These are phyloP conservation scores for Origma solitaria DNA, from an alignment of 2,113 vertebrate species.

Conservation along the genomic window DNA sequence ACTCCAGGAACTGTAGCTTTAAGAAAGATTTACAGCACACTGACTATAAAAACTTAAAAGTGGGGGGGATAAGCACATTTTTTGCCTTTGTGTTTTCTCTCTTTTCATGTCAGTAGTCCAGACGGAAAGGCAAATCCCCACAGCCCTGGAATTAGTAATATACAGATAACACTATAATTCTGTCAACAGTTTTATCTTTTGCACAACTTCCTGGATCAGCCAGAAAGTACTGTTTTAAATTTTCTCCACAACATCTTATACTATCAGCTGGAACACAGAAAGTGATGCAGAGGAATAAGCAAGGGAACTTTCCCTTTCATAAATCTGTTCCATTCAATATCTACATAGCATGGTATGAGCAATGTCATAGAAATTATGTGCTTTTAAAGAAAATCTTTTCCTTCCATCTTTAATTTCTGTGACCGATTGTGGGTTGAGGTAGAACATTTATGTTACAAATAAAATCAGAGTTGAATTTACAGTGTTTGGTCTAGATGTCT, in stretches of 20 bases:
- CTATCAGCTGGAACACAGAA: background rate
- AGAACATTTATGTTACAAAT: background rate
- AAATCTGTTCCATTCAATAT: background rate
- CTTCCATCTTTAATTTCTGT: background rate
- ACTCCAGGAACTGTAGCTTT: background rate
- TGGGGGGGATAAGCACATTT: background rate
- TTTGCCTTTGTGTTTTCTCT: background rate
- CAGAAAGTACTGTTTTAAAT: background rate
- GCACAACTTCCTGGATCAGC: background rate
- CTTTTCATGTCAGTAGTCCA: background rate
- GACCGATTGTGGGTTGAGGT: background rate
- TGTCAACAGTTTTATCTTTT: background rate
- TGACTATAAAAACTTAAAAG: background rate
- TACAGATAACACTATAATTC: background rate
- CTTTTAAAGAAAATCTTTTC: background rate
- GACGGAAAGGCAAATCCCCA: background rate
- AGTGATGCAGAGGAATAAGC: background rate
- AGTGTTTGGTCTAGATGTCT: background rate
- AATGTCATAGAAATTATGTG: background rate
- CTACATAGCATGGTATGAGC: background rate
- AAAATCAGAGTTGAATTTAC: background rate
- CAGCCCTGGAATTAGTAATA: background rate
- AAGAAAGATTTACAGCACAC: background rate
- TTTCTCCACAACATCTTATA: background rate
- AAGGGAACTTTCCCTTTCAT: background rate